Base-by-base conservation (phyloP, 2,888 invertebrate genomes). In the Drosophila birchii region DNA sequence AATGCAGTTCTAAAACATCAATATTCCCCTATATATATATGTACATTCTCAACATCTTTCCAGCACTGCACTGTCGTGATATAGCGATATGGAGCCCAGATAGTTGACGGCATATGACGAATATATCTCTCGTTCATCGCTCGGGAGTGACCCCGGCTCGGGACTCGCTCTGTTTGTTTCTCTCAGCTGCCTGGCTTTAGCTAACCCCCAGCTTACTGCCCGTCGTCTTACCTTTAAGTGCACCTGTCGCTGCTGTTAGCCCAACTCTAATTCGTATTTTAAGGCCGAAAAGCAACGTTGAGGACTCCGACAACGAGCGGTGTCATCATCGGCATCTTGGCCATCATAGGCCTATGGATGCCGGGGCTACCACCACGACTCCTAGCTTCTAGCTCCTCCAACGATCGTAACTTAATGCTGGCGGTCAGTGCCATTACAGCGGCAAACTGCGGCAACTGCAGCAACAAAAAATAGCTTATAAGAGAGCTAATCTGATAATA, bases 401-500 rank as follows among this genome's bases (percentile, higher is more conserved):
- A 26, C 26, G 34, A 34, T 81, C 78, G 76, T 83, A 81, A 79
- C 76, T 82, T 81, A 82, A 81, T 83, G 81, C 81, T 82, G 79
- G 81, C 81, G 83, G 81, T 83, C 83, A 79, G 83, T 81, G 83
- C 73, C 83, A 83, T 74, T 79, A 78, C 78, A 63, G 51, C 64
- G 66, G 55, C 67, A 66, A 66, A 59, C 67, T 59, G 47, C 66
- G 59, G 57, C 45, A 47, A 49, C 26, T 26, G 26, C 56, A 66
- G 23, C 72, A 79, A 77, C 79, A 82, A 73, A 78, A 81, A 83
- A 83, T 78, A 73, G 61, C 61, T 78, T 81, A 84, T 80, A 77
- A 86, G 81, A 81, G 80, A 83, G 82, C 82, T 83, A 88, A 90
- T 90, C 90, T 86, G 90, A 90, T 90, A 89, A 86, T 86, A 89